Conservation (phyloP, 2,797 vertebrate genomes). For the Tinamus major region DNA sequence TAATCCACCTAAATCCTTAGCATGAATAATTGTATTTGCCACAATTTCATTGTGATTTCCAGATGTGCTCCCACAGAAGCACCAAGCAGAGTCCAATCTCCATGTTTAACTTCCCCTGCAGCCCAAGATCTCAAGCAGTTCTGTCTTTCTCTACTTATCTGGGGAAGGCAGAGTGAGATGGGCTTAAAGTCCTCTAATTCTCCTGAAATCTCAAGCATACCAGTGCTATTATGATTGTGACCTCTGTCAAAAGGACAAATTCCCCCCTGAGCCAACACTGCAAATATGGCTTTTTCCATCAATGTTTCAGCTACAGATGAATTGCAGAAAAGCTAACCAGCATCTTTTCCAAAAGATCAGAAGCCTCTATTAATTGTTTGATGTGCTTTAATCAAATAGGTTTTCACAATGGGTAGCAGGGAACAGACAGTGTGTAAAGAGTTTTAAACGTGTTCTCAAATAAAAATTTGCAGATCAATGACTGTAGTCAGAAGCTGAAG, state of each 20-base stretch:
- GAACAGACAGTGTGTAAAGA: constrained; percentile 8
- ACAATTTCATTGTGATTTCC: neutral
- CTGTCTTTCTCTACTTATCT: neutral
- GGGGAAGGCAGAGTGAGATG: accelerated
- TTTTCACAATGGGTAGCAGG: neutral
- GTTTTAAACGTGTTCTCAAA: constrained; percentile 10
- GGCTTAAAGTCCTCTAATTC: neutral
- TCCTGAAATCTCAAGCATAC: neutral
- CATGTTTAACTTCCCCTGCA: neutral
- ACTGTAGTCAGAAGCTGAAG: neutral
- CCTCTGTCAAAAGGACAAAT: neutral
- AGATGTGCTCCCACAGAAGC: neutral
- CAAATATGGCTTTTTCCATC: neutral
- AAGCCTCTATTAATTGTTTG: neutral
- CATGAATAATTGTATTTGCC: neutral
- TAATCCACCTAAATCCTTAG: neutral
- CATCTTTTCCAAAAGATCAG: neutral
- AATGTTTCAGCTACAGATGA: neutral
- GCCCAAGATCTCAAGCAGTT: neutral
- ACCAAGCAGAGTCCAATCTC: neutral
- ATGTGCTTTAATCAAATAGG: neutral
- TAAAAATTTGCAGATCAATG: constrained; percentile 39
- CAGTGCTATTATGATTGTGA: neutral
- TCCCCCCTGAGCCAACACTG: neutral
- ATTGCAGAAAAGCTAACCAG: neutral